Conservation (phyloP, 2,113 vertebrate species). For the Carollia perspicillata region DNA sequence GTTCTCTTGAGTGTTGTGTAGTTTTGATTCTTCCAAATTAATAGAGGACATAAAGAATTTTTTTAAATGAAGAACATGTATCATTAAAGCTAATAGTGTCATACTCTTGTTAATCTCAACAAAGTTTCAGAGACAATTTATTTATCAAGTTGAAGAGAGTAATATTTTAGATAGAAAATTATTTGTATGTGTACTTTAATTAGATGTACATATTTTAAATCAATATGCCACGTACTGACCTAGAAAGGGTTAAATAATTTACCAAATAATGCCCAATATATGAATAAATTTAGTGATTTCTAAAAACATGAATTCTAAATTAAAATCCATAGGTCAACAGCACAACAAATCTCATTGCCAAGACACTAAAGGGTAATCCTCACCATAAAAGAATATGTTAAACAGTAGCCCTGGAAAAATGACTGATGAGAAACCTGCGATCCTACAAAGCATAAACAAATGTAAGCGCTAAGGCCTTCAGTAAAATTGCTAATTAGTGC, state of each 20-base stretch:
- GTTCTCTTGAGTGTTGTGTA: not conserved
- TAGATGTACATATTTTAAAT: not conserved
- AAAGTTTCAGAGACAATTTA: not conserved
- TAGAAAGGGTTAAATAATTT: not conserved
- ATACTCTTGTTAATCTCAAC: not conserved
- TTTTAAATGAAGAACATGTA: not conserved
- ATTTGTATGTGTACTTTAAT: not conserved
- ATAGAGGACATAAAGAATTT: not conserved
- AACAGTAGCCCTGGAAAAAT: not conserved
- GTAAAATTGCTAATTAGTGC: not conserved
- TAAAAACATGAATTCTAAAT: not conserved
- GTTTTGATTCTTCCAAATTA: constrained; percentile 8
- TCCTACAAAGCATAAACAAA: not conserved
- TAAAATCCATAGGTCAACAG: constrained; percentile 28
- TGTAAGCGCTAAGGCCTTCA: not conserved
- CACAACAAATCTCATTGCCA: not conserved
- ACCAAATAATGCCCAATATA: not conserved
- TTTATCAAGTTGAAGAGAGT: not conserved
- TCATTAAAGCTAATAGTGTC: not conserved
- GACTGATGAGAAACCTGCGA: not conserved
- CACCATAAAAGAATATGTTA: not conserved
- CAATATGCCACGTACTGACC: not conserved
- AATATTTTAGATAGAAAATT: not conserved
- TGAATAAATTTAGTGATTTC: not conserved
- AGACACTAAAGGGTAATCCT: not conserved